Percentiles rank a stretch among this genome's conserved stretches.
Conservation (phyloP, 2,797 vertebrate genomes). For the Amphiprion clarkii region DNA sequence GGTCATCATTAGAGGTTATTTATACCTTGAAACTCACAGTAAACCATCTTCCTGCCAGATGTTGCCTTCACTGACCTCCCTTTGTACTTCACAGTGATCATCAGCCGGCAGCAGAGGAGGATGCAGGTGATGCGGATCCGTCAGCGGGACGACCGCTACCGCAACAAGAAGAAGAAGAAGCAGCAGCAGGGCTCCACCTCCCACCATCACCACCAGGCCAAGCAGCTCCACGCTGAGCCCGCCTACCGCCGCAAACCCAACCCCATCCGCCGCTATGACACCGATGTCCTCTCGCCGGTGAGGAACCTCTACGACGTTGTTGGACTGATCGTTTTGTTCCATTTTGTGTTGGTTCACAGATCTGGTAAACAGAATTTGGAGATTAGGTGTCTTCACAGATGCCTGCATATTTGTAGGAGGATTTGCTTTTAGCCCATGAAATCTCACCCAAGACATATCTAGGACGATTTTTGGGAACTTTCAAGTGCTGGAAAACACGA, state of each 20-base stretch:
- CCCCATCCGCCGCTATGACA: constrained; percentile 96
- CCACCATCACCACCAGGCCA: constrained; percentile 82
- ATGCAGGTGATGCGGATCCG: constrained; percentile 97
- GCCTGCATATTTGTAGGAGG: too few relatives aligned
- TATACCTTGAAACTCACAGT: too few relatives aligned
- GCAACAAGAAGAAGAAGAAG: constrained; percentile 90
- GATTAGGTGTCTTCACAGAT: too few relatives aligned
- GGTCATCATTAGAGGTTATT: too few relatives aligned
- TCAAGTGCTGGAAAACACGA: too few relatives aligned
- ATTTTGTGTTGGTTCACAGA: too few relatives aligned
- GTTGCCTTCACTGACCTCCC: background rate
- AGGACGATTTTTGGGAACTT: too few relatives aligned
- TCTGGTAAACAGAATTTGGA: too few relatives aligned
- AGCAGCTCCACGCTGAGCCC: constrained; percentile 88
- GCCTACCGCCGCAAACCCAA: constrained; percentile 96
- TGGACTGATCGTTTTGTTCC: too few relatives aligned
- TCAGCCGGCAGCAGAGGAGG: constrained; percentile 94
- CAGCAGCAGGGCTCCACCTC: constrained; percentile 74
- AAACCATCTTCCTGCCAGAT: background rate
- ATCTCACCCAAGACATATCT: too few relatives aligned
- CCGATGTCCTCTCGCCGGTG: constrained; percentile 97
- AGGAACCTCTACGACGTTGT: constrained; percentile 49
- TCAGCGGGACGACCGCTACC: constrained; percentile 93
- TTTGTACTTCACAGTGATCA: constrained; percentile 87
- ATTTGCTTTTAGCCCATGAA: too few relatives aligned